Evolutionary conservation across 2,888 invertebrate genomes (phyloP).

Genomic region (Zygothrica quintamaculata): DNA sequence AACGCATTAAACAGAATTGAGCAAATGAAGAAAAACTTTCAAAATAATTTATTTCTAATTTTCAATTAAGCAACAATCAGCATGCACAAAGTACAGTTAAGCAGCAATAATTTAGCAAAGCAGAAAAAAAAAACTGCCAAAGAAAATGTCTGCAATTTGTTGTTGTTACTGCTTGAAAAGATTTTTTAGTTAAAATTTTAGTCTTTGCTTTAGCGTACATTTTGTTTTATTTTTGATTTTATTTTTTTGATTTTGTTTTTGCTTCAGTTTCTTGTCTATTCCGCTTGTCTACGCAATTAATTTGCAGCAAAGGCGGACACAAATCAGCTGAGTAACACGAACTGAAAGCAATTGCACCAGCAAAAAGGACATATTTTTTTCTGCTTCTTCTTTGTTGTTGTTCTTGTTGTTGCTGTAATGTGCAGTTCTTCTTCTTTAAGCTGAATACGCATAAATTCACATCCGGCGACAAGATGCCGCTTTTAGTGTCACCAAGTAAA

Average conservation of each 20-base stretch:
- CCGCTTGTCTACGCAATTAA: slow-evolving; percentile 72
- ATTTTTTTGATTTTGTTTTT: slow-evolving; percentile 2
- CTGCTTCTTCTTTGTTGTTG: slow-evolving; percentile 8
- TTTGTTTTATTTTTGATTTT: too few relatives aligned
- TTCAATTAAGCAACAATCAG: slow-evolving; percentile 78
- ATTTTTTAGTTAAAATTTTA: slow-evolving; percentile 27
- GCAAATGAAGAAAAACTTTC: background rate
- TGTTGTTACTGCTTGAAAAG: slow-evolving; percentile 20
- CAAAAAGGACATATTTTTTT: slow-evolving; percentile 16
- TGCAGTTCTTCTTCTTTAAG: slow-evolving; percentile 35
- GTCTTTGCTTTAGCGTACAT: too few relatives aligned
- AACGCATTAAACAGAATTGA: too few relatives aligned
- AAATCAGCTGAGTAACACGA: slow-evolving; percentile 64
- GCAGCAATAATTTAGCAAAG: slow-evolving; percentile 54
- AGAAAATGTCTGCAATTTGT: too few relatives aligned
- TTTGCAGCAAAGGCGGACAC: slow-evolving; percentile 72
- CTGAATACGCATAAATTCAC: slow-evolving; percentile 80
- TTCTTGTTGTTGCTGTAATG: slow-evolving; percentile 16
- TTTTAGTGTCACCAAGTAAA: slow-evolving; percentile 8
- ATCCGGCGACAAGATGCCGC: slow-evolving; percentile 76
- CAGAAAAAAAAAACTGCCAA: too few relatives aligned
- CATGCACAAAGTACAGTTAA: slow-evolving; percentile 25
- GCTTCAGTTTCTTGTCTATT: slow-evolving; percentile 51
- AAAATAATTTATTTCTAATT: slow-evolving; percentile 67
- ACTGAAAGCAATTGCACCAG: slow-evolving; percentile 52